Evolutionary conservation across 2,797 vertebrate genomes (phyloP), one percentile per base, ranked within the genome.

Genomic region (Denticeps clupeoides): DNA sequence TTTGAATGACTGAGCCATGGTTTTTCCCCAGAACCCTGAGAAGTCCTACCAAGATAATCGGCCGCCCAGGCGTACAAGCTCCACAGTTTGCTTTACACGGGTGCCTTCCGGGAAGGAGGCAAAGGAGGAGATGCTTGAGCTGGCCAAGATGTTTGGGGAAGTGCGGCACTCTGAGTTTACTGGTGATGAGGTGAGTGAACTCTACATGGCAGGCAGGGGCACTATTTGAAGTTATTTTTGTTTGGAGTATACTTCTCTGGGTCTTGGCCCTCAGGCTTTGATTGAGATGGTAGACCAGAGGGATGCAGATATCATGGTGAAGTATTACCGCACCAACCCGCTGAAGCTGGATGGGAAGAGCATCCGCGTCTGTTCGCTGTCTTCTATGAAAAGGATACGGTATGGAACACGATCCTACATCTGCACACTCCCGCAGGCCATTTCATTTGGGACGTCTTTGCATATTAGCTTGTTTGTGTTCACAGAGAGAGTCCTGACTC

Each of bases 301-400:
- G 12, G 69, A 72, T 29, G 69, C 69, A 4, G 64, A 65, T 8
- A 63, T 67, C 41, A 72, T 72, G 69, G 64, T 72, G 41, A 72
- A 72, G 32, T 72, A 72, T 41, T 72, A 72, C 33, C 37, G 60
- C 40, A 45, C 45, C 23, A 67, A 69, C 55, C 60, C 64, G 2
- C 55, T 69, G 5, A 64, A 56, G 50, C 60, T 69, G 37, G 58
- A 59, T 27, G 69, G 65, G 33, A 64, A 50, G 25, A 58, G 45
- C 19, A 49, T 68, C 42, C 65, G 55, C 45, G 62, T 72, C 3
- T 45, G 25, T 32, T 15, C 51, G 37, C 29, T 62, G 51, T 16
- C 10, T 2, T 11, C 9, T 13, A 2, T 21, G 19, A 43, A 29
- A n/a, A 35, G 3, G 2, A 12, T 10, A 8, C 2, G 7, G 22